A percentile compares a stretch with the other conserved stretches of the same genome.
Conservation (phyloP, 2,113 vertebrate genomes). For the Sturnus vulgaris region DNA sequence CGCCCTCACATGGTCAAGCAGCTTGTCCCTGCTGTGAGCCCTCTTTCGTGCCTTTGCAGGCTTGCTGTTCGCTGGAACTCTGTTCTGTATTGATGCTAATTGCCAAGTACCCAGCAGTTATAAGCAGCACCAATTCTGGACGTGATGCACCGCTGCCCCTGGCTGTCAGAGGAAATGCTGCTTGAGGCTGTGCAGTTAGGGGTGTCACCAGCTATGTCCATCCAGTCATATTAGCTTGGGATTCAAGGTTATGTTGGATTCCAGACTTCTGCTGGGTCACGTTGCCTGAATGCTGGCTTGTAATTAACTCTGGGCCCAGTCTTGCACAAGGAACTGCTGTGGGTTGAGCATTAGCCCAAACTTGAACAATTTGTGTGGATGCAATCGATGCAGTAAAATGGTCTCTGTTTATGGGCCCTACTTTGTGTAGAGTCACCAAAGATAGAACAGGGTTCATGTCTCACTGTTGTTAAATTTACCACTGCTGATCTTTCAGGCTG, state of each 20-base stretch:
- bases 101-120: neutral
- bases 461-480: neutral
- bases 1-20: neutral
- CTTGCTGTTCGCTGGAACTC: neutral
- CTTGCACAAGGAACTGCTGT: neutral
- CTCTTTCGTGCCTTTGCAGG: neutral
- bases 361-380: neutral
- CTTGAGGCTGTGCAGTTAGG: neutral
- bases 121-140: neutral
- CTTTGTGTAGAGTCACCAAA: neutral
- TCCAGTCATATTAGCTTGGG: neutral
- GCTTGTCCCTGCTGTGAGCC: neutral
- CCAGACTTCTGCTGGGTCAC: neutral
- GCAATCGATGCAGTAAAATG: neutral
- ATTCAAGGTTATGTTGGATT: neutral
- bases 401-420: neutral
- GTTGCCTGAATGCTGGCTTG: neutral
- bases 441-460: neutral
- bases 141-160: fast-evolving
- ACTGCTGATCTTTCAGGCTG: neutral
- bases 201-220: neutral
- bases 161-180: neutral
- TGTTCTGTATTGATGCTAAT: neutral
- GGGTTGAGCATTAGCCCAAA: neutral
- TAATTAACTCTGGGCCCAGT: neutral